Evolutionary conservation across 2,888 invertebrate genomes (phyloP), one percentile per base, ranked within the genome.

Genomic region (Papilio gigon): DNA sequence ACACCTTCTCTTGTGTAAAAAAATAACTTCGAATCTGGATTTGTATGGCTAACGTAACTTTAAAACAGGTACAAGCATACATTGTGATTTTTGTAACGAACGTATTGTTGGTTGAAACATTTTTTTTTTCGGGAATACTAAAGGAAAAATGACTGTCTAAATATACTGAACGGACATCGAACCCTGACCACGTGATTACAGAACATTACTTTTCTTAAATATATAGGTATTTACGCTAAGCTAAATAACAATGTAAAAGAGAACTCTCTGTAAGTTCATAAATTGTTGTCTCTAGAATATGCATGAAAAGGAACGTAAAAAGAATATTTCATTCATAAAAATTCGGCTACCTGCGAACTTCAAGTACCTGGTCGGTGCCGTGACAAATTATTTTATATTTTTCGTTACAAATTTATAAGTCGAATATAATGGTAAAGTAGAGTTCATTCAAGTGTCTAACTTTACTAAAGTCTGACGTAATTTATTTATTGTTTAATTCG

Each of bases 321-420:
- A 61, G 42, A 61, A 65, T 61, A 12, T 61, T 69, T 69, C 69
- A 69, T 69, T 69, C 69, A 69, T 65, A 69, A 69, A n/a, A 56
- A 42, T 61, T 53, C 9, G 56, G 69, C 69, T 61, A 65, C 65
- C 65, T 61, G 69, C 53, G 35, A 60, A 59, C 50, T 65, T 65
- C 14, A 62, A 69, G 69, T 69, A 69, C 69, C 69, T 68, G 68
- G 64, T 47, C 37, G 40, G 64, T 68, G 50, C 64, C 60, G 60
- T 60, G 50, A 61, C 60, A 59, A 25, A 44, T 65, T 44, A 40
- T 53, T 65, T 30, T 37, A 56, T 27, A n/a, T 56, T 56, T 65
- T 56, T 40, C 40, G 56, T 56, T 37, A 65, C 40, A 25, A 37
- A 20, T 62, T 62, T 64, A 50, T 27, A 44, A 62, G 27, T 27